Evolutionary conservation across 2,888 invertebrate species (phyloP).

Genomic region (Kryphioiulus occultus): DNA sequence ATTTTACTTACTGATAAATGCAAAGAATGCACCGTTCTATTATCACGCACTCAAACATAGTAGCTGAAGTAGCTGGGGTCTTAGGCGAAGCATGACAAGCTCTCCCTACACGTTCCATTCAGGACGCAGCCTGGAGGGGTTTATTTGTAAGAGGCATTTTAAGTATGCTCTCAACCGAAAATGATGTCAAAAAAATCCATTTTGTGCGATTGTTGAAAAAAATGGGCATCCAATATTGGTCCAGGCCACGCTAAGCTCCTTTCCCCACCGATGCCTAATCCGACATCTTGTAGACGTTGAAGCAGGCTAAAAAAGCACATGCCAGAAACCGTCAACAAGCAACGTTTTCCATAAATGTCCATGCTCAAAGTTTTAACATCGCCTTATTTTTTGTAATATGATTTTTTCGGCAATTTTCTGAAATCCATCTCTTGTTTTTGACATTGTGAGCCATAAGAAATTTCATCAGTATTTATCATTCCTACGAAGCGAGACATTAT

Average conservation of each 20-base stretch:
- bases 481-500: not conserved
- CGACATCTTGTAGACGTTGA: not conserved
- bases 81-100: not conserved
- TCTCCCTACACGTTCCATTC: not conserved
- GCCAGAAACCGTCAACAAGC: not conserved
- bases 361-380: not conserved
- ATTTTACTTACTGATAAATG: conserved; percentile 40
- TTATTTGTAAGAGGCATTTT: conserved; percentile 36
- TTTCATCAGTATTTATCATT: not conserved
- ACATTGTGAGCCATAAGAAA: not conserved
- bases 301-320: not conserved
- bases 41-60: conserved; percentile 25
- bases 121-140: not conserved
- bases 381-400: not conserved
- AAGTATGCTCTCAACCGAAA: conserved; percentile 32
- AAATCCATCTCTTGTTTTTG: not conserved
- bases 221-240: conserved; percentile 27
- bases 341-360: not conserved
- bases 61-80: conserved; percentile 23
- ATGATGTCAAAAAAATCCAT: conserved; percentile 15
- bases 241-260: not conserved
- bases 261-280: not conserved
- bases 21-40: conserved; percentile 4
- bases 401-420: not conserved
- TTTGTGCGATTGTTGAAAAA: conserved; percentile 1